Evolutionary conservation across 2,888 invertebrate genomes (phyloP).

Genomic region (Xanthorhoe designata): DNA sequence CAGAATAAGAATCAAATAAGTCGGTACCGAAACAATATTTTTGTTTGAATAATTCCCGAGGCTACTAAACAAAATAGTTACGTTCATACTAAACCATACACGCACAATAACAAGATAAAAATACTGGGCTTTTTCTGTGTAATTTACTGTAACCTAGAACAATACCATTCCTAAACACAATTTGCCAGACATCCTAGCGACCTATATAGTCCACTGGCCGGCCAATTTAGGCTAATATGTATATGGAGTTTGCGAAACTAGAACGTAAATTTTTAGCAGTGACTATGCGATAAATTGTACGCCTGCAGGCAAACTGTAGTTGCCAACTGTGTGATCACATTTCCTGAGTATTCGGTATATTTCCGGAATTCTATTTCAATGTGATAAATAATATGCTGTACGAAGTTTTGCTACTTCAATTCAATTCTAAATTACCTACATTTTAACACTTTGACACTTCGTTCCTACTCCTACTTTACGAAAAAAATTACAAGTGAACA

Average conservation of each 20-base stretch:
- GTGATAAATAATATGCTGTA: too few relatives aligned
- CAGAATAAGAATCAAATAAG: too few relatives aligned
- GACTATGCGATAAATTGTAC: constrained; percentile 50
- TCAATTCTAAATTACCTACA: too few relatives aligned
- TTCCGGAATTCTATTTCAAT: neutral
- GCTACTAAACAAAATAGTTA: neutral
- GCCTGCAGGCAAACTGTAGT: constrained; percentile 52
- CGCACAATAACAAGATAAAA: neutral
- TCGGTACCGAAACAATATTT: too few relatives aligned
- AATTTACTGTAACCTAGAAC: constrained; percentile 11
- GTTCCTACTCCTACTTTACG: too few relatives aligned
- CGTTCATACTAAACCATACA: neutral
- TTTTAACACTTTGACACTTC: too few relatives aligned
- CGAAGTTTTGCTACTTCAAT: too few relatives aligned
- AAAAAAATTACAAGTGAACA: too few relatives aligned
- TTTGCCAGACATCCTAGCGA: constrained; percentile 22
- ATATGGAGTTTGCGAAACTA: constrained; percentile 45
- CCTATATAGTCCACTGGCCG: constrained; percentile 18
- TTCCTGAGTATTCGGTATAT: constrained; percentile 13
- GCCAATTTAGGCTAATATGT: constrained; percentile 47
- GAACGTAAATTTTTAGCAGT: constrained; percentile 56
- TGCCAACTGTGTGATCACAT: constrained; percentile 29
- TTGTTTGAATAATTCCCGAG: neutral
- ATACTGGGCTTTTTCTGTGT: constrained; percentile 2
- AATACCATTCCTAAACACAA: constrained; percentile 19